These are phyloP conservation scores for Mus minutoides DNA, from an alignment of 2,797 vertebrate species.

Conservation along the genomic window DNA sequence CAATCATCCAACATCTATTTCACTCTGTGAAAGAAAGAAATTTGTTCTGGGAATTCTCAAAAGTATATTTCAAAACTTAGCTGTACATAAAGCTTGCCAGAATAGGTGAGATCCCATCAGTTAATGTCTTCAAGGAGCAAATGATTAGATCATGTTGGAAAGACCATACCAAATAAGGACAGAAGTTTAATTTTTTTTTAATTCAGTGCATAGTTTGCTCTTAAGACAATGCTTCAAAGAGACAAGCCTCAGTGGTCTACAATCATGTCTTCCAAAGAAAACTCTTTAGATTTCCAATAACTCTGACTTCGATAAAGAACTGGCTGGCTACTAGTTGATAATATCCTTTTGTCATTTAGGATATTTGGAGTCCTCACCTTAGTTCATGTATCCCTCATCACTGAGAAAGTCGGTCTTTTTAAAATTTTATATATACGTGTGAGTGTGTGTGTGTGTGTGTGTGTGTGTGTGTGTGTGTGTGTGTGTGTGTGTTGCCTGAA, in stretches of 20 bases:
- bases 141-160: background rate
- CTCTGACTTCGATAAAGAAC: constrained; percentile 1
- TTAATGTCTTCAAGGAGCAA: background rate
- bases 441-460: too few species aligned
- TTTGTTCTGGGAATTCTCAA: background rate
- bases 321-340: background rate
- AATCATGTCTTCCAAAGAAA: background rate
- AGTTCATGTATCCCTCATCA: constrained; percentile 6
- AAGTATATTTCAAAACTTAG: constrained; percentile 3
- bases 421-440: too few species aligned
- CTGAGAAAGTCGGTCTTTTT: background rate
- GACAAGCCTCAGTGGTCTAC: background rate
- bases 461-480: too few species aligned
- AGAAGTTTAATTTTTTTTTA: constrained; percentile 43
- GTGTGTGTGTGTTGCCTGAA: background rate
- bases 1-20: constrained; percentile 55
- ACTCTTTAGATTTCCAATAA: background rate
- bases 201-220: background rate
- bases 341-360: background rate
- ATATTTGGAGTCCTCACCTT: background rate
- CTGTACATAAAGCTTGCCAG: constrained; percentile 24
- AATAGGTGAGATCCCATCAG: background rate
- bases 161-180: background rate
- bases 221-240: constrained; percentile 1
- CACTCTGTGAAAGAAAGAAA: constrained; percentile 45